Evolutionary conservation across 1,140 invertebrate species (phyloP).

Genomic region (Drosophila nasuta): DNA sequence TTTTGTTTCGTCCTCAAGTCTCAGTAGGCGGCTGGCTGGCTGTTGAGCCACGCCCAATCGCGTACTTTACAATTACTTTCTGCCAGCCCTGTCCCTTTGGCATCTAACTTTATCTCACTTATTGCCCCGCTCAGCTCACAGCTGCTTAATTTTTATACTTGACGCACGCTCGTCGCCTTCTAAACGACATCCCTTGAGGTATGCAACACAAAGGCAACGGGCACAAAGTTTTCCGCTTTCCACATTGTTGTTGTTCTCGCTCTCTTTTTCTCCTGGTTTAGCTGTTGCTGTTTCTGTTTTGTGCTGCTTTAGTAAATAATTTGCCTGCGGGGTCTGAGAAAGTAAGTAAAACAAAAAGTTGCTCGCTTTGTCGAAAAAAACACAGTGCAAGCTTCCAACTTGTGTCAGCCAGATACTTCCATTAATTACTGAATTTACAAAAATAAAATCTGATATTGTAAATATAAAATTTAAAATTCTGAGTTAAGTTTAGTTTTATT

Average conservation of each 20-base stretch:
- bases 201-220: slow-evolving; percentile 50
- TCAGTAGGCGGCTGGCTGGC: slow-evolving; percentile 33
- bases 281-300: slow-evolving; percentile 24
- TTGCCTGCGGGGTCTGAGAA: slow-evolving; percentile 25
- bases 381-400: not conserved
- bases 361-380: not conserved
- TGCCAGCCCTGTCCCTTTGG: slow-evolving; percentile 13
- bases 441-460: not conserved
- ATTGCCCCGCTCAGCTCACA: slow-evolving; percentile 58
- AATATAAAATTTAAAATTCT: not conserved
- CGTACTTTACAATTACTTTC: slow-evolving; percentile 68
- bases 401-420: not conserved
- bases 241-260: slow-evolving; percentile 2
- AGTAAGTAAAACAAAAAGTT: slow-evolving; percentile 6
- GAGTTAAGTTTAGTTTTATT: too few relatives aligned
- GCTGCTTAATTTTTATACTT: slow-evolving; percentile 78
- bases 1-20: slow-evolving; percentile 24
- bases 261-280: not conserved
- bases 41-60: slow-evolving; percentile 47
- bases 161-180: slow-evolving; percentile 54
- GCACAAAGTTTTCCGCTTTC: slow-evolving; percentile 56
- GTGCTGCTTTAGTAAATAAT: slow-evolving; percentile 17
- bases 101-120: slow-evolving; percentile 73
- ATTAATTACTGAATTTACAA: not conserved
- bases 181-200: slow-evolving; percentile 70